phyloP scores from a whole-genome alignment of 2,113 vertebrate species.

The Numenius arquata region DNA sequence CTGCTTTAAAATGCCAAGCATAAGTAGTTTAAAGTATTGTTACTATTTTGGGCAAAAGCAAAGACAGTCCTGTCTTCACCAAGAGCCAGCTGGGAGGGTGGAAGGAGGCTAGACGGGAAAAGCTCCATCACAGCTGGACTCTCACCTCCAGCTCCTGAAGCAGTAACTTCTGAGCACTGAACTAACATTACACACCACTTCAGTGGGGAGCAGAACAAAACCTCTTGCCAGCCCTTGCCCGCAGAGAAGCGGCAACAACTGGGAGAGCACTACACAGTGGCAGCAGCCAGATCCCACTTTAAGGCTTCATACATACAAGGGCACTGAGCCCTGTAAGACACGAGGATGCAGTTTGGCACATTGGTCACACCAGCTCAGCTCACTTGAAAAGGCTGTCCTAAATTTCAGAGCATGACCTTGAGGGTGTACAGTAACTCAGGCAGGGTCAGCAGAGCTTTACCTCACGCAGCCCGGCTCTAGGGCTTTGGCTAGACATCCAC shows the following conservation, averaged over 20 bases:
- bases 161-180: neutral
- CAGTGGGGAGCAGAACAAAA: neutral
- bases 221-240: neutral
- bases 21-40: constrained; percentile 10
- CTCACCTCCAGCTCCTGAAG: neutral
- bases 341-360: neutral
- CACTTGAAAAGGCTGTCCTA: neutral
- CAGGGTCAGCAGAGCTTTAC: neutral
- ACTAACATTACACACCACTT: neutral
- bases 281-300: neutral
- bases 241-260: neutral
- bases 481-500: neutral
- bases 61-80: neutral
- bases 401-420: neutral
- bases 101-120: neutral
- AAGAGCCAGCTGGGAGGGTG: neutral
- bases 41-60: constrained; percentile 44
- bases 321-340: neutral
- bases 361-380: neutral
- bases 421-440: neutral
- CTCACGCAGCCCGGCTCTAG: neutral
- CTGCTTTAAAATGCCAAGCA: neutral
- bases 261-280: neutral
- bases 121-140: neutral
- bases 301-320: neutral